Conservation (phyloP, 2,113 vertebrate genomes). For the Globicephala melas region DNA sequence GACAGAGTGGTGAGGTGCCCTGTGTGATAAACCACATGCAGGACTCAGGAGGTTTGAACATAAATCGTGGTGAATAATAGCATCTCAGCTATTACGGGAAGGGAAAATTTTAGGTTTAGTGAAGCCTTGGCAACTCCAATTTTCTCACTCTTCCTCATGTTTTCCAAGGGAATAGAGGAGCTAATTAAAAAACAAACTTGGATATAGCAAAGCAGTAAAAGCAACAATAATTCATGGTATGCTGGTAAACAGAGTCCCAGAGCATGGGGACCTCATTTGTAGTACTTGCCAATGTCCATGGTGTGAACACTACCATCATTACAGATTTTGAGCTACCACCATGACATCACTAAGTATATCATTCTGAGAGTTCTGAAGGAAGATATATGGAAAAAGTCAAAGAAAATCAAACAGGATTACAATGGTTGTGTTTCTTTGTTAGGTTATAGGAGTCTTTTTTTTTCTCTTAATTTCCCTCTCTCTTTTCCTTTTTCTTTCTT, state of each 20-base stretch:
- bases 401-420: not conserved
- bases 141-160: not conserved
- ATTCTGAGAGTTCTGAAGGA: not conserved
- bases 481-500: not conserved
- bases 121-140: not conserved
- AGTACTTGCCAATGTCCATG: not conserved
- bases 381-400: not conserved
- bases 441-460: not conserved
- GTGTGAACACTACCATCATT: not conserved
- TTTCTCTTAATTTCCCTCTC: not conserved
- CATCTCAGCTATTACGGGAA: not conserved
- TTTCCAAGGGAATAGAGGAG: not conserved
- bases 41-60: not conserved
- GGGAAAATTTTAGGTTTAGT: no score
- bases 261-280: not conserved
- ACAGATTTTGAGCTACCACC: not conserved
- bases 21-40: not conserved
- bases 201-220: not conserved
- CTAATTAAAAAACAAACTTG: not conserved
- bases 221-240: not conserved
- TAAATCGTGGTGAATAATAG: not conserved
- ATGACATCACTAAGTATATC: not conserved
- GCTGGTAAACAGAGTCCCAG: not conserved
- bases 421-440: not conserved
- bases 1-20: not conserved